Conservation (phyloP, 2,797 vertebrate species). For the Chrosomus eos region DNA sequence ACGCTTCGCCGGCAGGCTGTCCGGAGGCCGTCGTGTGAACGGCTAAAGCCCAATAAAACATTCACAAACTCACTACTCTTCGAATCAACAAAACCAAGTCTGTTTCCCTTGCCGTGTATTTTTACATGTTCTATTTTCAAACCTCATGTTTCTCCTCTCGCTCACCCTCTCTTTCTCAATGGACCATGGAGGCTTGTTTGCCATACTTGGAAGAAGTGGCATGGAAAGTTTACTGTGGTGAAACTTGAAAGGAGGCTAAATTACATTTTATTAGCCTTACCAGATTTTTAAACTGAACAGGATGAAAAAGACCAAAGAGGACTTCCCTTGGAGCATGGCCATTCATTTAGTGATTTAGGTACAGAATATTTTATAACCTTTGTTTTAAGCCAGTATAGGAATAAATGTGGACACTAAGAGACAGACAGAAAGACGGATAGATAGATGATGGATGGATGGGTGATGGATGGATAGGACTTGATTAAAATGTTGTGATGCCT, state of each 20-base stretch:
- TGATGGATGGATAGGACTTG: neutral
- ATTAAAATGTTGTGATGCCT: neutral
- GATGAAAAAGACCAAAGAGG: slow-evolving; percentile 58
- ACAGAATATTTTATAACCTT: slow-evolving; percentile 18
- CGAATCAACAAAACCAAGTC: slow-evolving; percentile 75
- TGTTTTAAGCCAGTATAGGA: slow-evolving; percentile 33
- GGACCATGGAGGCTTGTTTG: slow-evolving; percentile 71
- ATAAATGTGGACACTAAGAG: slow-evolving; percentile 2
- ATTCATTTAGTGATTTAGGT: slow-evolving; percentile 25
- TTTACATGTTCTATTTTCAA: slow-evolving; percentile 77
- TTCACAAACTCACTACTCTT: slow-evolving; percentile 72
- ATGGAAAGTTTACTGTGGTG: slow-evolving; percentile 75
- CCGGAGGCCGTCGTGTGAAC: slow-evolving; percentile 60
- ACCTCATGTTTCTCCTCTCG: slow-evolving; percentile 62
- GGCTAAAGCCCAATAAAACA: slow-evolving; percentile 68
- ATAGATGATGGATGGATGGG: no score
- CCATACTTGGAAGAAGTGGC: slow-evolving; percentile 67
- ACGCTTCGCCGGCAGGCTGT: slow-evolving; percentile 49
- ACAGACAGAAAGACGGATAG: neutral
- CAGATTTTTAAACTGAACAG: slow-evolving; percentile 74
- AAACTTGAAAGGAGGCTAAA: slow-evolving; percentile 73
- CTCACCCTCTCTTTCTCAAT: slow-evolving; percentile 44
- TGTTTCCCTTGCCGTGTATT: slow-evolving; percentile 75
- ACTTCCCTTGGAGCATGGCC: slow-evolving; percentile 39
- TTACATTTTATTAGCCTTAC: slow-evolving; percentile 74